phyloP scores from a whole-genome alignment of 2,113 vertebrate species.

The Neogale vison region DNA sequence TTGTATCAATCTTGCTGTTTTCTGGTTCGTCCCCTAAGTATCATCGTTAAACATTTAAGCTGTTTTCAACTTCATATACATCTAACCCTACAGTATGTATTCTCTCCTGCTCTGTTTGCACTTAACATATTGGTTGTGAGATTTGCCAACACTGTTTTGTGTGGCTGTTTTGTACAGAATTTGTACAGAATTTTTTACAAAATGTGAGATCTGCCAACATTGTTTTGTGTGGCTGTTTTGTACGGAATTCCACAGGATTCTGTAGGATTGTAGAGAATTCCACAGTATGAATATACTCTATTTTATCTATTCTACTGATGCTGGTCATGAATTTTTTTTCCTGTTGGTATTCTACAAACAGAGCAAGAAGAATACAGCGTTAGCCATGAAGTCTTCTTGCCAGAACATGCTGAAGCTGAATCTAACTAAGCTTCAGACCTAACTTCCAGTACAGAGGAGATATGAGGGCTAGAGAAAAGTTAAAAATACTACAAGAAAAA shows the following conservation, averaged over 20 bases:
- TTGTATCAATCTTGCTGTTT: not conserved
- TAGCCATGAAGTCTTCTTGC: not conserved
- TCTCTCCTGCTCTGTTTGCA: not conserved
- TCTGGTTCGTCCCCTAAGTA: not conserved
- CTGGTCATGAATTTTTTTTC: not conserved
- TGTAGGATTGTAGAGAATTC: not conserved
- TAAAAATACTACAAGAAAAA: not conserved
- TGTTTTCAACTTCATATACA: not conserved
- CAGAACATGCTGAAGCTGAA: not conserved
- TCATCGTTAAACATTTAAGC: not conserved
- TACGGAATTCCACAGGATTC: not conserved
- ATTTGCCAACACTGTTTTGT: not conserved
- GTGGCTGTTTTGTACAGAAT: not conserved
- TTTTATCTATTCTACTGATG: not conserved
- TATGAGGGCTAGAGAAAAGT: not conserved
- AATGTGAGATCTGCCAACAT: too few species aligned
- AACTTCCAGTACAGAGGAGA: not conserved
- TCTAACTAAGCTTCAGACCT: not conserved
- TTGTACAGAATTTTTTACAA: too few species aligned
- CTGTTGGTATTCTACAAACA: not conserved
- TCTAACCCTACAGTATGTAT: not conserved
- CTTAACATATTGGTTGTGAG: not conserved
- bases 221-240: too few species aligned
- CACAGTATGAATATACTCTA: not conserved
- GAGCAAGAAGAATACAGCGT: not conserved